Evolutionary conservation across 35 echinoderm and acorn worm genomes (phyloP).

Genomic region (Nesometra sesokonis): DNA sequence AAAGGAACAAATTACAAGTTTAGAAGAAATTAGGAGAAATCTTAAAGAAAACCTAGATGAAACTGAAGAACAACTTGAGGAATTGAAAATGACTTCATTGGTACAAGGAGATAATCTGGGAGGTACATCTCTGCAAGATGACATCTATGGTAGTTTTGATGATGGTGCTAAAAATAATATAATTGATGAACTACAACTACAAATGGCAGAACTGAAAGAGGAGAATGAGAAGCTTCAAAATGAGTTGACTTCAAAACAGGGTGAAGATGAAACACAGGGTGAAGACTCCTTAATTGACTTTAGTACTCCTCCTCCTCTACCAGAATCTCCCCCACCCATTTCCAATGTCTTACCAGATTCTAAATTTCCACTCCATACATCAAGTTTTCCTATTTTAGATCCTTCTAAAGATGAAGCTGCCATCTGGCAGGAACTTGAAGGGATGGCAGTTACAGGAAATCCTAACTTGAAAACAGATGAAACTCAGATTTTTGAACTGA

Average conservation of each 20-base stretch:
- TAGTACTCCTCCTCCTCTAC: not conserved
- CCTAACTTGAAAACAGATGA: not conserved
- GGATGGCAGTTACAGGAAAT: not conserved
- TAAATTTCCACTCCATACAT: not conserved
- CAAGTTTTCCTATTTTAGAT: no score
- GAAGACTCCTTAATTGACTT: not conserved
- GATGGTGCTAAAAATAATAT: not conserved
- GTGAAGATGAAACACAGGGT: not conserved
- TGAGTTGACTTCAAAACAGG: not conserved
- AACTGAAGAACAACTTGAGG: not conserved
- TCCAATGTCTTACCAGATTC: not conserved
- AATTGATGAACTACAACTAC: not conserved
- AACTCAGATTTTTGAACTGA: not conserved
- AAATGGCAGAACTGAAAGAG: not conserved
- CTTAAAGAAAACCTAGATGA: not conserved
- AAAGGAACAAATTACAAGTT: not conserved
- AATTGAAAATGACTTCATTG: not conserved
- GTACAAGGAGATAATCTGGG: not conserved
- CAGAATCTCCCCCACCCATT: not conserved
- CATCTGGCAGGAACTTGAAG: not conserved
- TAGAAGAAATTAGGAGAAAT: not conserved
- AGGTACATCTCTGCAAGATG: not conserved
- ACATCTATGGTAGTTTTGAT: not conserved
- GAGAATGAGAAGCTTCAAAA: constrained; percentile 3
- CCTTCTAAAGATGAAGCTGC: not conserved